A percentile compares a stretch with the other conserved stretches of the same genome.
These are phyloP conservation scores for Tupaia tana DNA, from an alignment of 2,113 vertebrate genomes.

Conservation along the genomic window DNA sequence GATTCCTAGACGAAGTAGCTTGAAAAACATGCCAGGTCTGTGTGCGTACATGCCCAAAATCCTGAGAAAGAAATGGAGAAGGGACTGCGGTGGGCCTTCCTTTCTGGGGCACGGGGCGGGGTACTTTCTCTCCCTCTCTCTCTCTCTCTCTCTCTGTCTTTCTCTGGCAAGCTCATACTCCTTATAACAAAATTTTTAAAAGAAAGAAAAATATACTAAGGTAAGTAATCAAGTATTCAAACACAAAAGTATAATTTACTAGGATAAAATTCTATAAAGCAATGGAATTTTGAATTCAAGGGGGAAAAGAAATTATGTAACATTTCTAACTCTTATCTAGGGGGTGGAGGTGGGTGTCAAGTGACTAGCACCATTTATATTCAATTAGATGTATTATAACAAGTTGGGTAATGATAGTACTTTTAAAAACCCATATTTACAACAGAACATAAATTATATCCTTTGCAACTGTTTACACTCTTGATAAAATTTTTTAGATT, in stretches of 20 bases:
- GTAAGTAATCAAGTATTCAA: slow-evolving; percentile 6
- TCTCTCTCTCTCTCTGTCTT: too few relatives aligned
- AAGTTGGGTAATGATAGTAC: neutral
- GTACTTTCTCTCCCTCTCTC: too few relatives aligned
- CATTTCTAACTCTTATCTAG: neutral
- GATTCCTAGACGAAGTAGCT: too few relatives aligned
- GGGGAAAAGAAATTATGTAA: neutral
- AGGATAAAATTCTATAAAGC: neutral
- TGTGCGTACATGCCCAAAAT: too few relatives aligned
- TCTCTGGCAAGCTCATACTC: too few relatives aligned
- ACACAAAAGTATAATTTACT: slow-evolving; percentile 8
- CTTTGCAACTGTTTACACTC: neutral
- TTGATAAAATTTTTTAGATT: slow-evolving; percentile 14
- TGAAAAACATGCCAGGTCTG: too few relatives aligned
- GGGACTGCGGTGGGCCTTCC: too few relatives aligned
- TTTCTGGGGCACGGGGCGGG: too few relatives aligned
- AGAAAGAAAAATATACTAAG: neutral
- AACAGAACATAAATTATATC: neutral
- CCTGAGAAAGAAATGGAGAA: too few relatives aligned
- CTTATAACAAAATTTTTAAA: too few relatives aligned
- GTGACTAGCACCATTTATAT: neutral
- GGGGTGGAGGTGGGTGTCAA: neutral
- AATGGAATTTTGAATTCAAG: slow-evolving; percentile 24
- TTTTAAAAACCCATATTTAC: slow-evolving; percentile 14
- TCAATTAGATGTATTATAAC: neutral